Evolutionary conservation across 2,888 invertebrate genomes (phyloP).

Genomic region (Drosophila anceps): DNA sequence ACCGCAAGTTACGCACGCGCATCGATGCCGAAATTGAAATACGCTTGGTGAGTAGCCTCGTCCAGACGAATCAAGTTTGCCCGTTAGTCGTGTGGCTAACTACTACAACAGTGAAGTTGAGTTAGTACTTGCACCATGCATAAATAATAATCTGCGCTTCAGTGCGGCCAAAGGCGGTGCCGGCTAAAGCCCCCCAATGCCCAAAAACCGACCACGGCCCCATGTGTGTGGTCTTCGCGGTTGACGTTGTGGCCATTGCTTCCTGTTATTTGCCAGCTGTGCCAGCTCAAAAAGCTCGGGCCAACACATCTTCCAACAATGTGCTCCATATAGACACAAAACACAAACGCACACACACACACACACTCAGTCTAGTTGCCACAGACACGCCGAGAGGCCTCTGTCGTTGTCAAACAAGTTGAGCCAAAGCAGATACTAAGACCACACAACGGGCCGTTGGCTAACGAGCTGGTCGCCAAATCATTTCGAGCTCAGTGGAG

Average conservation of each 20-base stretch:
- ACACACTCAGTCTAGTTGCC: background rate
- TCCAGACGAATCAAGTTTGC: background rate
- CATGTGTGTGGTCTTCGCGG: conserved; percentile 74
- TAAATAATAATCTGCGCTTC: conserved; percentile 62
- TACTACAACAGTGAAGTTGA: conserved; percentile 2
- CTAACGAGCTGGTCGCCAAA: conserved; percentile 53
- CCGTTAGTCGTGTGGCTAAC: background rate
- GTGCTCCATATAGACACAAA: conserved; percentile 53
- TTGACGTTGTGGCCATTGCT: conserved; percentile 45
- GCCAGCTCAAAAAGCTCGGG: conserved; percentile 46
- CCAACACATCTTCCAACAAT: conserved; percentile 47
- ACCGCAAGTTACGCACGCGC: conserved; percentile 89
- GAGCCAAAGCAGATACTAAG: conserved; percentile 35
- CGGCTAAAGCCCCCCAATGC: conserved; percentile 9
- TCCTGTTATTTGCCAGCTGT: conserved; percentile 67
- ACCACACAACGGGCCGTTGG: conserved; percentile 51
- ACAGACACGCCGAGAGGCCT: conserved; percentile 24
- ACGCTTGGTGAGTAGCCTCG: conserved; percentile 90
- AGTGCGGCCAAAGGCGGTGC: conserved; percentile 1
- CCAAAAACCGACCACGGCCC: conserved; percentile 35
- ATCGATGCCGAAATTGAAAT: conserved; percentile 95
- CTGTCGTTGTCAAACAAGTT: conserved; percentile 57
- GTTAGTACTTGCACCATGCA: conserved; percentile 52
- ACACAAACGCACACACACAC: conserved; percentile 13
- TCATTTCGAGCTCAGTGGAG: conserved; percentile 55